phyloP scores from a whole-genome alignment of 2,888 invertebrate genomes.

The Drosophila rubida region DNA sequence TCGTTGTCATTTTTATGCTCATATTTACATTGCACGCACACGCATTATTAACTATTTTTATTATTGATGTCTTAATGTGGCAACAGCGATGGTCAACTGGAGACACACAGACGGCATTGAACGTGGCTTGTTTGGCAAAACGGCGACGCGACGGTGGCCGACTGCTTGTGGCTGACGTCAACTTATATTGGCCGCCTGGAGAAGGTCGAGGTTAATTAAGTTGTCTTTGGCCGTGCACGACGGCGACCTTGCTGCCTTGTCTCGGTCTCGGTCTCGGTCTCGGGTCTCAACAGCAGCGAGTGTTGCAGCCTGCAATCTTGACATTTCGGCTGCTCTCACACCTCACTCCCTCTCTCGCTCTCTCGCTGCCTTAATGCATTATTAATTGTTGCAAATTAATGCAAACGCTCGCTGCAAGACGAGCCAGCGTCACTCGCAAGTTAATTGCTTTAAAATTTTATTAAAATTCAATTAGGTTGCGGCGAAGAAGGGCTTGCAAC shows the following conservation, averaged over 20 bases:
- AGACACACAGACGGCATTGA: constrained; percentile 55
- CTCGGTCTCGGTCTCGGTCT: constrained; percentile 11
- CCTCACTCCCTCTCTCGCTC: neutral
- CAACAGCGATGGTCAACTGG: constrained; percentile 73
- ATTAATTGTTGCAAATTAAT: constrained; percentile 68
- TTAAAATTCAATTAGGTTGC: constrained; percentile 69
- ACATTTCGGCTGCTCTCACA: constrained; percentile 57
- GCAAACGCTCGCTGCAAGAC: constrained; percentile 26
- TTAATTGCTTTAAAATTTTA: constrained; percentile 71
- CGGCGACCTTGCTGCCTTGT: constrained; percentile 59
- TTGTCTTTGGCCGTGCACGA: constrained; percentile 77
- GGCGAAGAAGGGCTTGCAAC: no score
- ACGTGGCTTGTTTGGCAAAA: constrained; percentile 63
- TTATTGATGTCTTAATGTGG: constrained; percentile 77
- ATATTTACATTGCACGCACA: constrained; percentile 67
- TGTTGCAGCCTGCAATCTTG: constrained; percentile 56
- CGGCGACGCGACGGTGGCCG: neutral
- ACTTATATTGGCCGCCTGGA: constrained; percentile 48
- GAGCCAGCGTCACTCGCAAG: constrained; percentile 34
- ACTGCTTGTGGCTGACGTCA: constrained; percentile 66
- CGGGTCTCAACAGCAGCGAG: no score
- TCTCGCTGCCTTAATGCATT: constrained; percentile 56
- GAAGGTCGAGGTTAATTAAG: constrained; percentile 84
- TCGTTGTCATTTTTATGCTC: constrained; percentile 43
- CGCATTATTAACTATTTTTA: constrained; percentile 67